phyloP scores from a whole-genome alignment of 2,797 vertebrate genomes.

The Mormyrops attenuatus region DNA sequence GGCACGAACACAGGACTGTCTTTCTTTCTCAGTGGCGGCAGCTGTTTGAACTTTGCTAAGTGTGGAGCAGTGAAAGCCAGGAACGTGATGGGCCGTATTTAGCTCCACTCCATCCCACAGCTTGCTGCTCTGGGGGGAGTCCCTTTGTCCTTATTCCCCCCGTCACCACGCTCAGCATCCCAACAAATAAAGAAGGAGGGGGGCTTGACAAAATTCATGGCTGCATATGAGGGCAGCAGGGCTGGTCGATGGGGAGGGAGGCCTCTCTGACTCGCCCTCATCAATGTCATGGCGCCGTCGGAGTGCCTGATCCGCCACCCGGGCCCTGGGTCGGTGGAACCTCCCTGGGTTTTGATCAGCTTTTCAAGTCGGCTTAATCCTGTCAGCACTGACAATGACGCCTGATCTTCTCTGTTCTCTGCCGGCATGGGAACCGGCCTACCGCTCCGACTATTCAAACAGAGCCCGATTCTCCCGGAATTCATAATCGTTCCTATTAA shows the following conservation, averaged over 20 bases:
- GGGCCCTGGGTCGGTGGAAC: slow-evolving; percentile 39
- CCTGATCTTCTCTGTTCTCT: slow-evolving; percentile 63
- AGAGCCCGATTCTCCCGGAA: slow-evolving; percentile 48
- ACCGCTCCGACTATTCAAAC: slow-evolving; percentile 56
- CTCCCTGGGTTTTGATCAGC: slow-evolving; percentile 53
- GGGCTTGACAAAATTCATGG: neutral
- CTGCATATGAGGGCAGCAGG: neutral
- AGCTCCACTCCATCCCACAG: neutral
- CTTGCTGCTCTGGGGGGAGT: neutral
- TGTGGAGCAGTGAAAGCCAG: neutral
- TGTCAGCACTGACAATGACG: slow-evolving; percentile 63
- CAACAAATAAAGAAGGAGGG: neutral
- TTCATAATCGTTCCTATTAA: slow-evolving; percentile 60
- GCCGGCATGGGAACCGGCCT: slow-evolving; percentile 48
- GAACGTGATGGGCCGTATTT: neutral
- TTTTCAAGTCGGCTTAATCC: slow-evolving; percentile 63
- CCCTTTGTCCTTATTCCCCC: neutral
- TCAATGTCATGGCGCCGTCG: slow-evolving; percentile 57
- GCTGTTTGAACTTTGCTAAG: neutral
- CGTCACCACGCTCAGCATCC: neutral
- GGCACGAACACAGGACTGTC: neutral
- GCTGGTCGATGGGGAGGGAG: neutral
- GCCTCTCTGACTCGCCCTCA: slow-evolving; percentile 28
- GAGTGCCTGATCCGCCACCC: slow-evolving; percentile 46
- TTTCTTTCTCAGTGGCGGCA: neutral